Conservation (phyloP, 2,797 vertebrate species). For the Pagetopsis macropterus region DNA sequence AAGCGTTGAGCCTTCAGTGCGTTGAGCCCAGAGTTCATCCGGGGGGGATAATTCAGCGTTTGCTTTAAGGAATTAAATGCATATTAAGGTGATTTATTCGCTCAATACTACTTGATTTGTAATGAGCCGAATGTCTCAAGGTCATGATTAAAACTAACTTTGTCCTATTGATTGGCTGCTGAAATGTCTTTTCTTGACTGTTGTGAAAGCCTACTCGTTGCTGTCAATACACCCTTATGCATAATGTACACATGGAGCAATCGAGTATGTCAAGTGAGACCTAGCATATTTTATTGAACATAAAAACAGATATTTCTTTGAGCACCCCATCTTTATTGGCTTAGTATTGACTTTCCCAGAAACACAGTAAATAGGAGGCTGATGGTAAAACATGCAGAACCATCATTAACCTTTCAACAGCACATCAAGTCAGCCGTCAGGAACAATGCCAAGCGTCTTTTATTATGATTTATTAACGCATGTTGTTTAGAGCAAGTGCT, state of each 20-base stretch:
- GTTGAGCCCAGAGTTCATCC: slow-evolving; percentile 35
- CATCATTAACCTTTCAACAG: slow-evolving; percentile 57
- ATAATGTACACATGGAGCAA: slow-evolving; percentile 33
- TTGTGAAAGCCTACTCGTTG: slow-evolving; percentile 33
- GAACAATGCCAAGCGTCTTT: slow-evolving; percentile 36
- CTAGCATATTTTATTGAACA: slow-evolving; percentile 7
- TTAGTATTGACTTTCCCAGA: slow-evolving; percentile 42
- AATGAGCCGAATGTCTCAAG: slow-evolving; percentile 56
- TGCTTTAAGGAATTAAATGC: slow-evolving; percentile 51
- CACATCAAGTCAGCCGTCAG: slow-evolving; percentile 32
- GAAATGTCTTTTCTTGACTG: slow-evolving; percentile 29
- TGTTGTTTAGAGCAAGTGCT: slow-evolving; percentile 33
- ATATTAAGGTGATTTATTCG: slow-evolving; percentile 60
- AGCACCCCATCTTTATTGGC: slow-evolving; percentile 24
- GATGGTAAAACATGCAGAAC: slow-evolving; percentile 56
- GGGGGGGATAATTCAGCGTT: slow-evolving; percentile 23
- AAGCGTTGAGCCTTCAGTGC: slow-evolving; percentile 40
- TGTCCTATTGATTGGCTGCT: slow-evolving; percentile 51
- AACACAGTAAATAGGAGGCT: slow-evolving; percentile 38
- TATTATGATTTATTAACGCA: slow-evolving; percentile 59
- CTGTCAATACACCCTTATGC: slow-evolving; percentile 39
- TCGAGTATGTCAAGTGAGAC: slow-evolving; percentile 20
- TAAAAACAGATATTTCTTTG: slow-evolving; percentile 40
- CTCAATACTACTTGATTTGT: slow-evolving; percentile 56
- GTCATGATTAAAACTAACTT: slow-evolving; percentile 57